These are phyloP conservation scores for Rhadina sibilatrix DNA, from an alignment of 2,113 vertebrate genomes.

Conservation along the genomic window DNA sequence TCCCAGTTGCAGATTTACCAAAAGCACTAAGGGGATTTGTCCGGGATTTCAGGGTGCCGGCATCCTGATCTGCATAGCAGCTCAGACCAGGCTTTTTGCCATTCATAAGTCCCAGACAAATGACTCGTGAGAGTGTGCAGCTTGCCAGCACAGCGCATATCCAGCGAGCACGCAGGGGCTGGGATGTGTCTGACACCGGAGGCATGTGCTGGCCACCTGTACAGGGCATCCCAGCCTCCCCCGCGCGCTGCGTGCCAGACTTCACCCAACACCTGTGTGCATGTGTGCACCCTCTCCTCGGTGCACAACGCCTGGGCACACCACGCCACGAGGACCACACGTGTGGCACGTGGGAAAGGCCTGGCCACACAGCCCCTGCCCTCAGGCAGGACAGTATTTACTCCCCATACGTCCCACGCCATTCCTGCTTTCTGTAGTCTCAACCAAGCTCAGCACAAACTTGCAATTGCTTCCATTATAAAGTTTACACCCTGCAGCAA, in stretches of 20 bases:
- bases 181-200: not conserved
- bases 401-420: accelerated
- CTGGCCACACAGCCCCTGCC: not conserved
- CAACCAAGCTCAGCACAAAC: not conserved
- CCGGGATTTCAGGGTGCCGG: conserved; percentile 28
- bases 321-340: not conserved
- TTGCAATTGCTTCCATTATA: not conserved
- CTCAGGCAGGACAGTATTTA: not conserved
- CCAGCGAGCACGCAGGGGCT: accelerated
- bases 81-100: conserved; percentile 43
- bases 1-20: conserved; percentile 40
- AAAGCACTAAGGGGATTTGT: conserved; percentile 57
- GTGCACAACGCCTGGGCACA: accelerated
- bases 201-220: not conserved
- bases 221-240: not conserved
- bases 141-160: not conserved
- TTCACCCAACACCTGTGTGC: not conserved
- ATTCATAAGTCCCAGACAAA: conserved; percentile 32
- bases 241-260: accelerated
- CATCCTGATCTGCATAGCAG: conserved; percentile 21
- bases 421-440: not conserved
- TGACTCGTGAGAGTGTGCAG: not conserved
- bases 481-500: not conserved
- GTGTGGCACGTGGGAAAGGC: not conserved
- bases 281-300: accelerated